phyloP scores from a whole-genome alignment of 1,140 invertebrate species.

The Drosophila dunni region DNA sequence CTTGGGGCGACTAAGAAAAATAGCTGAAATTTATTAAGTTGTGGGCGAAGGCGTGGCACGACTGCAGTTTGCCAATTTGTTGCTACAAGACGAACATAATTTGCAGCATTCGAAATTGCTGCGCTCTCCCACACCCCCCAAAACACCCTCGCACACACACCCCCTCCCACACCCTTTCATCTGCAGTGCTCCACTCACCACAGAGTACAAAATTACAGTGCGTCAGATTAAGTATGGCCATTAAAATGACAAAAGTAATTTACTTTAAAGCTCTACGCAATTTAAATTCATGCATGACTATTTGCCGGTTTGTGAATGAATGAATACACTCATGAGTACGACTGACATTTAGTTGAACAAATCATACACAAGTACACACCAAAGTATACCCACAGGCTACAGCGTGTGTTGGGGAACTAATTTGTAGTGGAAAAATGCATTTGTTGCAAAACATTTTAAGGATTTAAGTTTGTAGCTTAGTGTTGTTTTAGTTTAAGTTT shows the following conservation, averaged over 20 bases:
- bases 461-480: slow-evolving; percentile 1
- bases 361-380: background rate
- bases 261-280: slow-evolving; percentile 63
- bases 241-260: slow-evolving; percentile 78
- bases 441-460: slow-evolving; percentile 62
- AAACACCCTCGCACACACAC: slow-evolving; percentile 2
- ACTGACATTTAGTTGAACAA: slow-evolving; percentile 21
- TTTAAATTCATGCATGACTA: slow-evolving; percentile 62
- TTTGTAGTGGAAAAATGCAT: slow-evolving; percentile 40
- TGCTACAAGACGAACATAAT: slow-evolving; percentile 53
- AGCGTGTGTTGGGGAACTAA: slow-evolving; percentile 19
- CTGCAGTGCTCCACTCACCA: background rate
- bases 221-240: slow-evolving; percentile 54
- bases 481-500: slow-evolving; percentile 8
- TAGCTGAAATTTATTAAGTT: slow-evolving; percentile 50
- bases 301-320: slow-evolving; percentile 1
- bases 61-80: slow-evolving; percentile 46
- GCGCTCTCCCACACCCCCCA: slow-evolving; percentile 12
- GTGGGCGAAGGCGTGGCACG: slow-evolving; percentile 22
- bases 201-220: slow-evolving; percentile 5
- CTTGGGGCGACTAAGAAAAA: slow-evolving; percentile 36
- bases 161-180: background rate
- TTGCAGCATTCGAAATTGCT: slow-evolving; percentile 53
- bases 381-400: slow-evolving; percentile 10
- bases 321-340: slow-evolving; percentile 5